phyloP scores from a whole-genome alignment of 2,797 vertebrate species.

The Stomatorhinus walkeri region DNA sequence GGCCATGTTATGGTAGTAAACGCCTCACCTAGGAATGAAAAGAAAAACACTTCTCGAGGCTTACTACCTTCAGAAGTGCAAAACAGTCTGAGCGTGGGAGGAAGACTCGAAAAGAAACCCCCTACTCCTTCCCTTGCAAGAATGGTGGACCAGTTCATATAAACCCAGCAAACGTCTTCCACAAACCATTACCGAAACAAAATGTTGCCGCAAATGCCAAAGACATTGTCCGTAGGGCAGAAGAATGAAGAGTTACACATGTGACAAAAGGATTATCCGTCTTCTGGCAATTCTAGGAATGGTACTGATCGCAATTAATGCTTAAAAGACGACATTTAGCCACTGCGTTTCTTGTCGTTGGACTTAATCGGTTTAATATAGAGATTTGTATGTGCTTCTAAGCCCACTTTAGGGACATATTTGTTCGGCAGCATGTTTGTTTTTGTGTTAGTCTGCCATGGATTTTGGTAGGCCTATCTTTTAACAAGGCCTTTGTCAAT shows the following conservation, averaged over 20 bases:
- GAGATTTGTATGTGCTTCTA: neutral
- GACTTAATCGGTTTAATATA: neutral
- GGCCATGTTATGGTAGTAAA: conserved; percentile 78
- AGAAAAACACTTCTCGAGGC: conserved; percentile 74
- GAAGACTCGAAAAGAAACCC: conserved; percentile 83
- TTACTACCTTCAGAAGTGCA: conserved; percentile 76
- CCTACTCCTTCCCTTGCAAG: conserved; percentile 55
- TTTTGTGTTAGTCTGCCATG: neutral
- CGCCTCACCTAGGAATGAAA: conserved; percentile 81
- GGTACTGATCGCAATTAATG: neutral
- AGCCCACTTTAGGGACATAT: neutral
- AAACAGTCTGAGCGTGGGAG: conserved; percentile 86
- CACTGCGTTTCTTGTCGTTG: neutral
- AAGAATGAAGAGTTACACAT: neutral
- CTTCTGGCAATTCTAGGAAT: neutral
- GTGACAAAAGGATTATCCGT: conserved; percentile 19
- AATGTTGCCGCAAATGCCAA: neutral
- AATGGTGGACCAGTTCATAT: conserved; percentile 60
- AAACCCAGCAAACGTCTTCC: conserved; percentile 43
- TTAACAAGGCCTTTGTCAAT: neutral
- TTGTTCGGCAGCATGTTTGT: neutral
- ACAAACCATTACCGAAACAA: conserved; percentile 21
- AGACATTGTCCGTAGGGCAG: neutral
- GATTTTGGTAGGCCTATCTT: neutral
- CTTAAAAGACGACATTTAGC: neutral